Percentiles rank a stretch among this genome's conserved stretches.
These are phyloP conservation scores for Sympetrum striolatum DNA, from an alignment of 2,888 invertebrate genomes.

Conservation along the genomic window DNA sequence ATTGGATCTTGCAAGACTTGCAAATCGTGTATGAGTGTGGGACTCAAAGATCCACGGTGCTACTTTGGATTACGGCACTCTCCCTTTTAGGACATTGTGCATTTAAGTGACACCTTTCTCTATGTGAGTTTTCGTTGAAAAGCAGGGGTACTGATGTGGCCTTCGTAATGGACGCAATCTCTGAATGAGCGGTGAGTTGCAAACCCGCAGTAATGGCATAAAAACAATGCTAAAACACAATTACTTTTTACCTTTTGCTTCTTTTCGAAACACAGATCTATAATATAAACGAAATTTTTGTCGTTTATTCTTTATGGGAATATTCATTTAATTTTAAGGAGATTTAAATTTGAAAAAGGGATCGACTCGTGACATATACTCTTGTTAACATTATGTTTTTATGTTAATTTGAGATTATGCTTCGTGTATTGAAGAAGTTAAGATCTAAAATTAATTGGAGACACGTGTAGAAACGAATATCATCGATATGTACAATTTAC, in stretches of 20 bases:
- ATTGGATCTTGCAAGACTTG: not conserved
- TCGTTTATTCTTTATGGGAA: not conserved
- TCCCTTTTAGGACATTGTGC: not conserved
- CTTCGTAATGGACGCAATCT: constrained; percentile 19
- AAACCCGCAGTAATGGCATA: not conserved
- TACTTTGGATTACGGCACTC: constrained; percentile 33
- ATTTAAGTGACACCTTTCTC: constrained; percentile 19
- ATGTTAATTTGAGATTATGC: no score
- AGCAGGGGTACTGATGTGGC: constrained; percentile 5
- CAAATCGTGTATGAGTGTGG: not conserved
- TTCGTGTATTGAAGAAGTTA: no score
- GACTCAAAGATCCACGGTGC: not conserved
- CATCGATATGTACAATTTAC: no score
- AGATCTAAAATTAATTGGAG: no score
- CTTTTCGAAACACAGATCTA: not conserved
- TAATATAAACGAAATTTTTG: not conserved
- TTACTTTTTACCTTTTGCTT: not conserved
- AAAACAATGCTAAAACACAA: not conserved
- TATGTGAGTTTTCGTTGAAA: not conserved
- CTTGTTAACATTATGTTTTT: no score
- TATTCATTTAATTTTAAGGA: not conserved
- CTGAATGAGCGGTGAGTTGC: constrained; percentile 34
- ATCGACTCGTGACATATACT: no score
- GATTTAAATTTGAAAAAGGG: no score
- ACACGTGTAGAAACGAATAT: no score